Percentiles rank a stretch among this genome's conserved stretches.
Conservation (phyloP, 2,113 vertebrate species). For the Erythrolamprus reginae region DNA sequence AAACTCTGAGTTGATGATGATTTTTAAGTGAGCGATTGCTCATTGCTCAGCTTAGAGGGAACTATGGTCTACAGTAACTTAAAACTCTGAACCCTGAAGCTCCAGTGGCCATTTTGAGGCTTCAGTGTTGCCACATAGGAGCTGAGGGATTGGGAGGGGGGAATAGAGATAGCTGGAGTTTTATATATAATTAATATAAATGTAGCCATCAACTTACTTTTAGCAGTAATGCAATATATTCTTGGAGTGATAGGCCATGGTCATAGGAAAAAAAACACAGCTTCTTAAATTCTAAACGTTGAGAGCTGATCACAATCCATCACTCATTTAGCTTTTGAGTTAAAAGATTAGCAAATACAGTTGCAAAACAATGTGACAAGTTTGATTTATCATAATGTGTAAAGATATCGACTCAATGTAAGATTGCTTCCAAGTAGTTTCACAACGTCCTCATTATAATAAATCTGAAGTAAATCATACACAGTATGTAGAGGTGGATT, state of each 20-base stretch:
- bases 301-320: not conserved
- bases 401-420: not conserved
- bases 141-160: no score
- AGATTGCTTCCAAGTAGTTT: not conserved
- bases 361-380: not conserved
- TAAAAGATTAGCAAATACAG: not conserved
- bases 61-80: not conserved
- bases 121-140: no score
- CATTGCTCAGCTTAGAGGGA: no score
- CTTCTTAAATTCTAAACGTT: not conserved
- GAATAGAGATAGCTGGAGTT: no score
- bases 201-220: not conserved
- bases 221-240: not conserved
- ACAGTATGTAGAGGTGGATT: no score
- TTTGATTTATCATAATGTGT: not conserved
- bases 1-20: no score
- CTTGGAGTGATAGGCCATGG: not conserved
- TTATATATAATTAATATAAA: not conserved
- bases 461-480: not conserved
- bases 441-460: not conserved
- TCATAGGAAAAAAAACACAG: not conserved
- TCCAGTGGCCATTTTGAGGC: no score
- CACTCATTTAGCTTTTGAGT: not conserved
- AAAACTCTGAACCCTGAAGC: not conserved
- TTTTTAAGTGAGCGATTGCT: no score